These are phyloP conservation scores for Mesocentrotus franciscanus DNA, from an alignment of 53 echinoderm and acorn worm genomes.

Conservation along the genomic window DNA sequence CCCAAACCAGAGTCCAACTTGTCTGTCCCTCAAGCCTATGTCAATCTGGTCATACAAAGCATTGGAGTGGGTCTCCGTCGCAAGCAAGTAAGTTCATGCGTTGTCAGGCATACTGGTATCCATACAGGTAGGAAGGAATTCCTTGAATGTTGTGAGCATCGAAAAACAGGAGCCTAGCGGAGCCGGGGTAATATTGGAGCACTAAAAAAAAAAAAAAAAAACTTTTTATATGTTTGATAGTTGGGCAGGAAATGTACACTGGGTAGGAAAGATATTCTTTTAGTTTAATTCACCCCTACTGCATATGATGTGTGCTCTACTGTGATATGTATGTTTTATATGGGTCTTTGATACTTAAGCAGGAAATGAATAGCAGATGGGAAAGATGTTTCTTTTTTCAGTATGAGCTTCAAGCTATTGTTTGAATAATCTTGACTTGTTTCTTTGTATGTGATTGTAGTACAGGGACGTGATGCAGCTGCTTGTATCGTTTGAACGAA, in stretches of 20 bases:
- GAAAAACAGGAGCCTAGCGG: too few species aligned
- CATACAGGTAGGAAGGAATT: too few species aligned
- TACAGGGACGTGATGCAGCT: slow-evolving; percentile 92
- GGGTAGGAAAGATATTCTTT: neutral
- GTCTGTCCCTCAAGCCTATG: slow-evolving; percentile 89
- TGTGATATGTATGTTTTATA: neutral
- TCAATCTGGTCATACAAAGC: slow-evolving; percentile 92
- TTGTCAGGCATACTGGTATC: too few species aligned
- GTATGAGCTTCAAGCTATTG: neutral
- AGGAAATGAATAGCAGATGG: neutral
- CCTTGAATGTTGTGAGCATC: too few species aligned
- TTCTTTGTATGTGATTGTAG: slow-evolving; percentile 66
- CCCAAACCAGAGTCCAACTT: slow-evolving; percentile 89
- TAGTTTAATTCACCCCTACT: too few species aligned
- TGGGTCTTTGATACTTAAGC: neutral
- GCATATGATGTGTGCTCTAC: too few species aligned
- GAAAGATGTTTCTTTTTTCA: neutral
- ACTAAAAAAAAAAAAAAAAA: too few species aligned
- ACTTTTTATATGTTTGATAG: neutral
- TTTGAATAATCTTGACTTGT: neutral
- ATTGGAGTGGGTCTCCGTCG: slow-evolving; percentile 88
- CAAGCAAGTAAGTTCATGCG: slow-evolving; percentile 78
- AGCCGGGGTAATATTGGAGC: too few species aligned
- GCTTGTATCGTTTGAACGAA: slow-evolving; percentile 93
- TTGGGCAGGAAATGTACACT: neutral